Base-by-base conservation (phyloP, 2,888 invertebrate genomes). In the Euplexia lucipara region DNA sequence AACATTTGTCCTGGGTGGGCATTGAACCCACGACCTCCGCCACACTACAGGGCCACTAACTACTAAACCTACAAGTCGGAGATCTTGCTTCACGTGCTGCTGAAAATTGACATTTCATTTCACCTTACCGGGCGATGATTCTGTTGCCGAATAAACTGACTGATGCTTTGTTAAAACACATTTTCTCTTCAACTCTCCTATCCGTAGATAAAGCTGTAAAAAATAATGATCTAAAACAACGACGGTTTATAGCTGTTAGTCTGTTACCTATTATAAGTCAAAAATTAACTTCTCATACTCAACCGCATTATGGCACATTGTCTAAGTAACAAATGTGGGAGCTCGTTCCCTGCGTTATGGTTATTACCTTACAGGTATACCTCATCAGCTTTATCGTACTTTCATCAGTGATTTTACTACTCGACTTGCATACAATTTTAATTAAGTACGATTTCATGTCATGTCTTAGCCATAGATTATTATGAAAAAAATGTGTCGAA, bases 271-370 rank as follows among this genome's bases (percentile, higher is more conserved):
- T 47, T 34, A 14, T 20, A 14, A 42, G 30, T 60, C 70, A 35
- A 2, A 30, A 41, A 30, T 26, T 18, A 20, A 3, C n/a, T 18
- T 44, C 35, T 42, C 16, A 70, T 22, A 35, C 9, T 47, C 39
- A 4, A 35, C 16, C 1, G 32, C 12, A 1, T 42, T 30, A 66
- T 35, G 14, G 14, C 39, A 42, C 16, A 62, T 61, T 71, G 71
- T 51, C 39, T 70, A 8, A 5, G 14, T 39, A 35, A 41, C 7
- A 30, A 61, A 39, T 49, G 48, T 58, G 59, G 60, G 70, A 66
- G 20, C 49, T 41, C 8, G 5, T 35, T 61, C 4, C 20, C 26
- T 18, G 26, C 14, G 20, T 39, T 45, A 16, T 44, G 1, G n/a
- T 44, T 37, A 59, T 22, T 12, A 59, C n/a, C 37, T n/a, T 22